Conservation (phyloP, 2,113 vertebrate species). For the Regulus satrapa region DNA sequence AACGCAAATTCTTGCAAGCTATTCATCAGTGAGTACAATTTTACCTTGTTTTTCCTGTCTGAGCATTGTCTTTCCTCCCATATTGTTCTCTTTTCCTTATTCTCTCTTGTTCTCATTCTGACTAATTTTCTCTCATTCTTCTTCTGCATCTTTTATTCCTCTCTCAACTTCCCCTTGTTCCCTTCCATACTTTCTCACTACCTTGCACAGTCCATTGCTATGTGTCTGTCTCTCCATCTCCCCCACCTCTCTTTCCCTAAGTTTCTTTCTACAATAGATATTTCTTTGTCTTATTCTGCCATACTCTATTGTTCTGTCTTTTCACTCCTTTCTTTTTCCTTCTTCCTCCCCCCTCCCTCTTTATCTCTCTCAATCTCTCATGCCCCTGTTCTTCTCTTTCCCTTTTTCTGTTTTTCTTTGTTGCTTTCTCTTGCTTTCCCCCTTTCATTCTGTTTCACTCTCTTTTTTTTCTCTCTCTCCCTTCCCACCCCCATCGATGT, state of each 20-base stretch:
- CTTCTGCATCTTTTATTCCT: background rate
- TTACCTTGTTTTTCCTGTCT: background rate
- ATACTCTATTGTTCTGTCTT: background rate
- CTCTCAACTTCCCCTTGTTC: background rate
- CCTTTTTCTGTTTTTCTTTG: background rate
- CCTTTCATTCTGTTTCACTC: background rate
- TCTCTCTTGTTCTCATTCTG: background rate
- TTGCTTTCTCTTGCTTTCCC: background rate
- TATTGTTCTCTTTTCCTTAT: background rate
- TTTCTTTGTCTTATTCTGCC: background rate
- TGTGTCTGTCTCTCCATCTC: background rate
- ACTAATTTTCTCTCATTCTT: background rate
- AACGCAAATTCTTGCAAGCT: constrained; percentile 98
- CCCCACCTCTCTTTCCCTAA: background rate
- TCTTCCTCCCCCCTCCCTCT: background rate
- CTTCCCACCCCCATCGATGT: background rate
- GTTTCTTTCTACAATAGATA: background rate
- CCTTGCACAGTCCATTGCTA: background rate
- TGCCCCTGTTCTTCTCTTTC: background rate
- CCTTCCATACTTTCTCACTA: background rate
- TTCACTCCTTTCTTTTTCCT: background rate
- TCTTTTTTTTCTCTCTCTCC: background rate
- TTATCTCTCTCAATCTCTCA: background rate
- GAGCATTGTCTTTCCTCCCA: background rate
- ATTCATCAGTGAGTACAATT: constrained; percentile 94